Evolutionary conservation across 2,797 vertebrate species (phyloP).

Genomic region (Avahi laniger): DNA sequence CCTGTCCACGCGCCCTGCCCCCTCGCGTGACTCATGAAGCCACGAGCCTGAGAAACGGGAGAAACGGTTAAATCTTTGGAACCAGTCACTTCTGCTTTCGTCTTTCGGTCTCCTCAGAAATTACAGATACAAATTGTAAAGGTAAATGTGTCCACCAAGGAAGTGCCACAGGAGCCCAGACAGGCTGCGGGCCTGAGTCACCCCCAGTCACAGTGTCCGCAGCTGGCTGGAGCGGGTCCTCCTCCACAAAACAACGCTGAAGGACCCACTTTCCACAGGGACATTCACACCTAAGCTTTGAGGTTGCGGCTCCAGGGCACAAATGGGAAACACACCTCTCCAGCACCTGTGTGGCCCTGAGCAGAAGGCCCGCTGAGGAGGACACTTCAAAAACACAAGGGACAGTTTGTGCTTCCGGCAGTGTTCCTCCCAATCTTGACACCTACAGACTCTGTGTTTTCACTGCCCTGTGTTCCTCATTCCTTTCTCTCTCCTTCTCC

Average conservation of each 20-base stretch:
- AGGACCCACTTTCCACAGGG: not conserved
- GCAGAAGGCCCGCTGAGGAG: not conserved
- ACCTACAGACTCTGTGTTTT: not conserved
- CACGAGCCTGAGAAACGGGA: not conserved
- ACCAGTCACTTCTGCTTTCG: not conserved
- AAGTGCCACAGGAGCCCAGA: not conserved
- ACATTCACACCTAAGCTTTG: not conserved
- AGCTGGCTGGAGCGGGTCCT: not conserved
- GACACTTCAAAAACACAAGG: not conserved
- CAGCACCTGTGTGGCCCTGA: not conserved
- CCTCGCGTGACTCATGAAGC: not conserved
- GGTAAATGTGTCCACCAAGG: not conserved
- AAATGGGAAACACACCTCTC: not conserved
- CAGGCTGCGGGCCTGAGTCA: not conserved
- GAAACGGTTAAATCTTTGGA: not conserved
- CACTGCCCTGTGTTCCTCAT: no score
- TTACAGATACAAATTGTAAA: not conserved
- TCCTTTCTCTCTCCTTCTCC: not conserved
- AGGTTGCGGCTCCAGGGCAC: not conserved
- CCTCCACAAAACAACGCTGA: not conserved
- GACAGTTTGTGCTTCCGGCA: fast-evolving
- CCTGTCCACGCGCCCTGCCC: not conserved
- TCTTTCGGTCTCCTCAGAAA: not conserved
- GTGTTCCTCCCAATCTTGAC: fast-evolving
- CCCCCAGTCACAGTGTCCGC: not conserved